Conservation (phyloP, 2,113 vertebrate genomes). For the Trematocara macrostoma region DNA sequence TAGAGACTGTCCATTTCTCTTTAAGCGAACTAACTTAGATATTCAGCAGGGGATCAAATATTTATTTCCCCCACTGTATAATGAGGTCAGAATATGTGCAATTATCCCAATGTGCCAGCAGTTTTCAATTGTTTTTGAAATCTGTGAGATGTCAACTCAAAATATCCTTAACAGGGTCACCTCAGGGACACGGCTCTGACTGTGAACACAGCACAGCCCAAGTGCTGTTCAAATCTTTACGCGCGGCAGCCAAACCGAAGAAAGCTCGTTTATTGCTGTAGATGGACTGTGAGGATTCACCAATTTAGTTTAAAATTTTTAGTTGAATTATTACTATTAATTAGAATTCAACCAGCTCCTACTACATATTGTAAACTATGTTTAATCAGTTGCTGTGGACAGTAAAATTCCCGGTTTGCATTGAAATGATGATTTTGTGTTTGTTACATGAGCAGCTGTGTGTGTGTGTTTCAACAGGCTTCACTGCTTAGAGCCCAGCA, state of each 20-base stretch:
- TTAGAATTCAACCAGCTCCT: neutral
- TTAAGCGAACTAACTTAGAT: neutral
- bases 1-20: neutral
- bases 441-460: neutral
- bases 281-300: neutral
- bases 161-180: neutral
- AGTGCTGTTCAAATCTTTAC: neutral
- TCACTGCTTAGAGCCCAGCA: neutral
- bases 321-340: neutral
- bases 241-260: rapidly evolving
- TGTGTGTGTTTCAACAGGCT: neutral
- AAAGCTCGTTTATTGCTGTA: neutral
- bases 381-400: neutral
- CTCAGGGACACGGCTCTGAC: neutral
- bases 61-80: neutral
- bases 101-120: neutral
- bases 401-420: neutral
- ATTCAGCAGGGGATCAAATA: neutral
- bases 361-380: neutral
- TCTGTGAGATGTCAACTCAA: neutral
- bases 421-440: neutral
- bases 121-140: neutral
- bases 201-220: neutral
- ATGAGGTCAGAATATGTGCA: neutral
- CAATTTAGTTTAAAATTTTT: neutral